Evolutionary conservation across 1,140 invertebrate species (phyloP).

Genomic region (Drosophila baimaii): DNA sequence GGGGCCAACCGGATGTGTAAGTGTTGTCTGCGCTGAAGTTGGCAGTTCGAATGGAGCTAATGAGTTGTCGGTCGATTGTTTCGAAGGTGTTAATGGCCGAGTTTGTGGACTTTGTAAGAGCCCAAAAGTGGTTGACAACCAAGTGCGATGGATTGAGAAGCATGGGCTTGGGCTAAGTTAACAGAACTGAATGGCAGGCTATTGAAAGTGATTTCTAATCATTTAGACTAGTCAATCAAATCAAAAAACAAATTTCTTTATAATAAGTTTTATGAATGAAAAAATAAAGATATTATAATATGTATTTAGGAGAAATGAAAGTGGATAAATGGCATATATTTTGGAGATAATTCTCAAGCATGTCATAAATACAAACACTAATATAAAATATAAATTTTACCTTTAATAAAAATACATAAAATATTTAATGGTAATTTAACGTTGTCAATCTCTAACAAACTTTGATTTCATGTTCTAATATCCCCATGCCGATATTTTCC

Average conservation of each 20-base stretch:
- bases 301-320: not conserved
- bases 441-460: not conserved
- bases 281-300: not conserved
- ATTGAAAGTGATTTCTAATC: constrained; percentile 19
- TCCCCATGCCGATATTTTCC: not conserved
- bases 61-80: constrained; percentile 54
- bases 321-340: no score
- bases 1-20: constrained; percentile 63
- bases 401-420: not conserved
- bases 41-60: constrained; percentile 49
- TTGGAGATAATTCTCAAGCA: no score
- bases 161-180: not conserved
- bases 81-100: constrained; percentile 46
- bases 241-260: not conserved
- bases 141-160: not conserved
- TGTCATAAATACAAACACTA: no score
- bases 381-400: not conserved
- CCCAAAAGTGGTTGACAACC: not conserved
- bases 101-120: not conserved
- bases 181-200: not conserved
- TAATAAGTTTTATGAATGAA: not conserved
- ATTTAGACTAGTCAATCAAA: not conserved
- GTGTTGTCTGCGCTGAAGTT: constrained; percentile 53
- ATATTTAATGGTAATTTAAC: not conserved
- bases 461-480: not conserved